Base-by-base conservation (phyloP, 2,113 vertebrate species). In the Coreoperca whiteheadi region DNA sequence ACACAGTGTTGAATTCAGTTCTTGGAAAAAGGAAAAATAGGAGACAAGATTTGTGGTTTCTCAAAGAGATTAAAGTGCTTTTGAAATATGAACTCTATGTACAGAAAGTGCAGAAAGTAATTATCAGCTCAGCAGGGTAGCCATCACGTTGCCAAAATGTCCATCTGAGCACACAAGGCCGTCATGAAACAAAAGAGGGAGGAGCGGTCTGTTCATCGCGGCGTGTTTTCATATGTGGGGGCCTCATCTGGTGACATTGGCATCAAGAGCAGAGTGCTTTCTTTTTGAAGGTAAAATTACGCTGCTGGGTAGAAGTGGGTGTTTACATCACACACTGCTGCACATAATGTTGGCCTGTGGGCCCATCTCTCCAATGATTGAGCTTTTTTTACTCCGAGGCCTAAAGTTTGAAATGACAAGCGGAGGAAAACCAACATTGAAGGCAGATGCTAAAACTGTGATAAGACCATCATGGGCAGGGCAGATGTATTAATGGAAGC, bases 251-350 rank as follows among this genome's bases (percentile, higher is more conserved):
- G 65, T 11, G 23, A 72, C 59, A 70, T 8, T 81, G 71, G 79
- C 80, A 65, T 48, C 28, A 48, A 68, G 64, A 85, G 74, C 57
- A n/a, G 25, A 71, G 70, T 28, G 65, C 56, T 70, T 79, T 85
- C 15, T 78, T 61, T 85, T 41, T 78, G 60, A 89, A 87, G 71
- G 81, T 85, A 77, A 80, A 84, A 84, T 74, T 32, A 83, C 34
- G 81, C 90, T 87, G 79, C 80, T 85, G 77, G 84, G 57, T 28
- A 51, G 65, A 66, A 70, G 77, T 83, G 87, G 83, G 77, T 79
- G 89, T 91, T 92, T 77, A 74, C 68, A 69, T 84, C 84, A 85
- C 81, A 85, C 63, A 32, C 74, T 59, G 82, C 75, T 86, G 79
- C 87, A 86, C 85, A 84, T 73, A 84, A 61, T 73, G 53, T 73